Base-by-base conservation (phyloP, 2,888 invertebrate genomes). In the Cantharis rustica region DNA sequence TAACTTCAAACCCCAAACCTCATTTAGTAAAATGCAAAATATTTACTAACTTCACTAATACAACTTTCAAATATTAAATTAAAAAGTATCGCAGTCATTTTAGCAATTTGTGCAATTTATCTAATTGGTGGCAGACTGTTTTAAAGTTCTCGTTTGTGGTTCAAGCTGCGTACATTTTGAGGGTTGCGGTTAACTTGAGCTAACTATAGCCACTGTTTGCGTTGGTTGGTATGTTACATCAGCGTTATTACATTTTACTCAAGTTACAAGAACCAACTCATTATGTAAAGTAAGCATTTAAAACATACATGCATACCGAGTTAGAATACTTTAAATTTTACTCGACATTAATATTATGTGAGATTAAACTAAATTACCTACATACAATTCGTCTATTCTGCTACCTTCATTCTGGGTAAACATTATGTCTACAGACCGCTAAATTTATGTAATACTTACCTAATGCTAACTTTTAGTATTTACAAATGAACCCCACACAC, bases 131-230 rank as follows among this genome's bases (percentile, higher is more conserved):
- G 61, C 73, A 69, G 73, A 62, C 69, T 69, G 73, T 68, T 73
- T 73, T 73, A 73, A 73, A 73, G 73, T 73, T 73, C 68, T 26
- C 68, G 68, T 69, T 62, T 73, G 73, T 62, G 73, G 73, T 73
- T 73, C 73, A 73, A 73, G 73, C 73, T 73, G 73, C 73, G 73
- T 73, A 73, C 73, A 73, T 73, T 73, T 73, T 69, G 73, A 68
- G 68, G 73, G 68, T 63, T 73, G 73, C 69, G 73, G 73, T 73
- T 73, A 62, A 63, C 73, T 68, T 73, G 68, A 61, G 62, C 73
- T 68, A 62, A 68, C 61, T 31, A 20, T 71, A 73, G 73, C 73
- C 68, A 69, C 73, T 73, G 73, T 73, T 73, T 73, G 73, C 68
- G 68, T 69, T 73, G 68, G 68, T 69, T 73, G 68, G 73, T 73